Evolutionary conservation across 1,140 invertebrate genomes (phyloP), one percentile per base, ranked within the genome.

Genomic region (Frieseomelitta varia): DNA sequence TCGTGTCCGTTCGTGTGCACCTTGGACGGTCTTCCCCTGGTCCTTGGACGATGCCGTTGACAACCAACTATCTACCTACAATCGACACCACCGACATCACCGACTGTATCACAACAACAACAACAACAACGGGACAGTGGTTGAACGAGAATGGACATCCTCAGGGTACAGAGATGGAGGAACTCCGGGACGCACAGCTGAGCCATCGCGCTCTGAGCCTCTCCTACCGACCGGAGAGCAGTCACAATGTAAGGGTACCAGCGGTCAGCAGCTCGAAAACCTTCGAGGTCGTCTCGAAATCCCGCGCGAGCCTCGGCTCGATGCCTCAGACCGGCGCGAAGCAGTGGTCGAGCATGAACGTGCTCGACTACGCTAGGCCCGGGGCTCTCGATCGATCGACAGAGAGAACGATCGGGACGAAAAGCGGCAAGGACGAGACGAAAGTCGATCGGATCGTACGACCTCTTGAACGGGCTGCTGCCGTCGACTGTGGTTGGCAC

Each of bases 61-160:
- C 68, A 24, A 72, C 51, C 53, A 72, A 24, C 65, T 27, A 51
- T 80, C 72, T 1, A 72, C 53, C 30, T 53, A 83, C 34, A 24
- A 85, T 65, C 72, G 51, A 79, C 81, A 21, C 79, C 56, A 14
- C 75, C 65, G 30, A 78, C 73, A 12, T 74, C 19, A 47, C 74
- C 47, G 61, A 63, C 27, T 73, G 24, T 51, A 73, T 12, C 24
- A 75, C 73, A 21, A 47, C 27, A 12, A 84, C 71, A 39, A 6
- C 6, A 55, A 74, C 19, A 72, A 84, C 71, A 39, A 82, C n/a
- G 21, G 83, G 77, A 81, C 88, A 94, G 93, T 94, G 93, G 93
- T 89, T 94, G 92, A 93, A 94, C 71, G 93, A 94, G 81, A 94
- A 94, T 86, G 93, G 91, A 86, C 86, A 65, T 84, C 87, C 81